A percentile compares a stretch with the other conserved stretches of the same genome.
Conservation (phyloP, 53 echinoderm and acorn worm genomes). For the Stichopus horrens region DNA sequence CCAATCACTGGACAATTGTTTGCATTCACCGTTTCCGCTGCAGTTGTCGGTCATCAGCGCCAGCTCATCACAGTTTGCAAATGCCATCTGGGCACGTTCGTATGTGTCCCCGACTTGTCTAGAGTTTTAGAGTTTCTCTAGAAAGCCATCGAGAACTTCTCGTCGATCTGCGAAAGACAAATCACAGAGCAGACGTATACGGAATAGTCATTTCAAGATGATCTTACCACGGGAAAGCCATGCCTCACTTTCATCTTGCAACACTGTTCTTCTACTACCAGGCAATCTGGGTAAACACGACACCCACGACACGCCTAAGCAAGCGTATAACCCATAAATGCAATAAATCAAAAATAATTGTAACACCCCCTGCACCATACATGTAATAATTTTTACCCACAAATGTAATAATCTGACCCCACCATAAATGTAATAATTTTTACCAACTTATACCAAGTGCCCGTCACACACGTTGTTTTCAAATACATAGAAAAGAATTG, state of each 20-base stretch:
- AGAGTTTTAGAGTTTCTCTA: background rate
- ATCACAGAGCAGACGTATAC: background rate
- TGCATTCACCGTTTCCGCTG: background rate
- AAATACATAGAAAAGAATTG: too few relatives aligned
- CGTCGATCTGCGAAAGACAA: constrained; percentile 1
- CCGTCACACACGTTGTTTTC: too few relatives aligned
- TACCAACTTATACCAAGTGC: too few relatives aligned
- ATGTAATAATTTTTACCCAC: too few relatives aligned
- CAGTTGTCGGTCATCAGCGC: background rate
- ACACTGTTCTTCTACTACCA: background rate
- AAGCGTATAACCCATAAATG: background rate
- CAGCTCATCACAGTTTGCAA: constrained; percentile 2
- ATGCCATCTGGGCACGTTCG: constrained; percentile 17
- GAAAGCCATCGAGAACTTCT: constrained; percentile 1
- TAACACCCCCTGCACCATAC: too few relatives aligned
- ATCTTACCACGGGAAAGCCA: background rate
- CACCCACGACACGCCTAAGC: too few relatives aligned
- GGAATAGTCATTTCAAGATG: background rate
- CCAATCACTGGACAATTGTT: background rate
- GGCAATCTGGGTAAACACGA: too few relatives aligned
- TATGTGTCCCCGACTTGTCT: background rate
- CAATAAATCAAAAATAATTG: background rate
- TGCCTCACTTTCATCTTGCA: background rate
- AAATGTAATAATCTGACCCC: too few relatives aligned
- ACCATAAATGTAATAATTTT: too few relatives aligned